Evolutionary conservation across 2,888 invertebrate species (phyloP), one percentile per base, ranked within the genome.

Genomic region (Drosophila mettleri): DNA sequence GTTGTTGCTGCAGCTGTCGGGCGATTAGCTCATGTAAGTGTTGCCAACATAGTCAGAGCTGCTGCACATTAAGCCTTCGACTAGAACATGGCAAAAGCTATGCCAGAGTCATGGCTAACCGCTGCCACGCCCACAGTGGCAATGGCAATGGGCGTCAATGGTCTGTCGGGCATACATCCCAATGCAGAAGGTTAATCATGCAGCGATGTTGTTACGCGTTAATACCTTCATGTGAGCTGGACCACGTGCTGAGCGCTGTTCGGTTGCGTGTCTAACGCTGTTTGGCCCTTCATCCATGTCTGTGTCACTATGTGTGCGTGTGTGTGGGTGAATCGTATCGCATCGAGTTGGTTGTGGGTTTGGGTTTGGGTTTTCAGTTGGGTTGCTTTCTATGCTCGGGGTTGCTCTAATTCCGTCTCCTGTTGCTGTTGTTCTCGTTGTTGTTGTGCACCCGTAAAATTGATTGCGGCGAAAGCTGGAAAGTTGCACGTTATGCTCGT

Each of bases 221-320:
- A 92, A 92, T 92, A 91, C 92, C 91, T 91, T 89, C 92, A 90
- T 92, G 92, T 91, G 92, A 92, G 90, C 88, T 85, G 87, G 85
- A 91, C 91, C 92, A 92, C 91, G 91, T 92, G 92, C 89, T 89
- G 67, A 58, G 22, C 77, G 54, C 58, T 69, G 55, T 60, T 60
- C 43, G 59, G 57, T 83, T 76, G 84, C 76, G 74, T 80, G 84
- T 78, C 74, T 80, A 70, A 69, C 70, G 71, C 46, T 59, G 60
- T 75, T 78, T 78, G 79, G 69, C 60, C 54, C 60, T 49, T 67
- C 41, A 48, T 53, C 49, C 34, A 20, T 27, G 27, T 7, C 10
- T 27, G 33, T 45, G 41, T 41, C 16, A 14, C 27, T 8, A 49
- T 31, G 57, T 0, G 29, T 52, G 22, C 38, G 22, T 16, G 20